A percentile compares a stretch with the other conserved stretches of the same genome.
Conservation (phyloP, 2,797 vertebrate genomes). For the Girardinus metallicus region DNA sequence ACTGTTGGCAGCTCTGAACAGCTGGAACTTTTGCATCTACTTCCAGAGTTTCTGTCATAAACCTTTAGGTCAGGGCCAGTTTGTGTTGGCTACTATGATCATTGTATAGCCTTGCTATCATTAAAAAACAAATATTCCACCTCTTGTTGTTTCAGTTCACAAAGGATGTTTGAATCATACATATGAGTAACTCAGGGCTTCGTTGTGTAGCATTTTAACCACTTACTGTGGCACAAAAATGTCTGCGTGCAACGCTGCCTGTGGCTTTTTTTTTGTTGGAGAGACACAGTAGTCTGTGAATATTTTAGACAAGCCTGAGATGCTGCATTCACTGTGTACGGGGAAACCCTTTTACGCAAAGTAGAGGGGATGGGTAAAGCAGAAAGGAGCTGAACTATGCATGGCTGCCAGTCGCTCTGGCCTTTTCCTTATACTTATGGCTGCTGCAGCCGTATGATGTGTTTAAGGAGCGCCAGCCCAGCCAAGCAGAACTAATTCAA, state of each 20-base stretch:
- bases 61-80: slow-evolving; percentile 1
- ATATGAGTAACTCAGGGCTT: slow-evolving; percentile 45
- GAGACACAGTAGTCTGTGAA: slow-evolving; percentile 29
- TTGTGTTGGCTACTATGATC: slow-evolving; percentile 25
- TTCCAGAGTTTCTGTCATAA: background rate
- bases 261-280: slow-evolving; percentile 51
- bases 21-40: background rate
- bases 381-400: slow-evolving; percentile 49
- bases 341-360: slow-evolving; percentile 53
- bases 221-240: slow-evolving; percentile 51
- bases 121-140: slow-evolving; percentile 29
- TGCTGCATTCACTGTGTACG: slow-evolving; percentile 52
- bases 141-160: slow-evolving; percentile 24
- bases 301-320: slow-evolving; percentile 51
- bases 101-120: background rate
- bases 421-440: slow-evolving; percentile 39
- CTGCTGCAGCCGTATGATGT: slow-evolving; percentile 49
- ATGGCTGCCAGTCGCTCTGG: slow-evolving; percentile 34
- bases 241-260: slow-evolving; percentile 28
- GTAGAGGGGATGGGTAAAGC: slow-evolving; percentile 46
- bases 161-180: slow-evolving; percentile 43
- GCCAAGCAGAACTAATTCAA: slow-evolving; percentile 72
- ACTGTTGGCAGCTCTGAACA: background rate
- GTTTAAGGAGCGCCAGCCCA: slow-evolving; percentile 62
- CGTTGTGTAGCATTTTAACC: slow-evolving; percentile 28